Evolutionary conservation across 2,888 invertebrate genomes (phyloP), one percentile per base, ranked within the genome.

Genomic region (Tyria jacobaeae): DNA sequence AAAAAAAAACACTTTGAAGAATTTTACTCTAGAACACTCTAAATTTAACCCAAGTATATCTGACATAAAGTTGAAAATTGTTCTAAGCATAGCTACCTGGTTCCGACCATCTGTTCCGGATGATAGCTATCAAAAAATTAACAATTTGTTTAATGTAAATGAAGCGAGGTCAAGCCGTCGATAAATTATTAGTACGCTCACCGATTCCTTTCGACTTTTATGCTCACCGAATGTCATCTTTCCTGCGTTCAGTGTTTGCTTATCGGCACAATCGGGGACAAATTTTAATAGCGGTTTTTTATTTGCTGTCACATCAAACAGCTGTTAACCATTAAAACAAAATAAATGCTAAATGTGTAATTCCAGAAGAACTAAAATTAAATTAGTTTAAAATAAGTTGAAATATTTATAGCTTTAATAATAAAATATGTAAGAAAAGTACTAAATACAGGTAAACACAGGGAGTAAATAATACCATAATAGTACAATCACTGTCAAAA

Each of bases 81-180:
- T 15, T 35, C 64, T 60, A 17, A 4, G 25, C 37, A 12, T 31
- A 59, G 56, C 66, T 77, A 67, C 77, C 72, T 78, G 80, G 76
- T 79, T 79, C 68, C 68, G 72, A 80, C 91, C 94, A 94, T 91
- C 91, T 94, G 94, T 92, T 92, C 87, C 89, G 87, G 90, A 90
- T 86, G 94, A 93, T 92, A 86, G 89, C 87, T 92, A 94, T 93
- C 93, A 87, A 92, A 91, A 92, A 94, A 93, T 94, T 93, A 93
- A 94, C 92, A 94, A 94, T 94, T 94, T 94, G 93, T 94, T 93
- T 92, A 93, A 94, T 91, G 90, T 89, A 92, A 94, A 94, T 92
- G 90, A 91, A 88, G 86, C 87, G 89, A 88, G 89, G 89, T 89
- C 89, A 90, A 87, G 85, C 82, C 81, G 78, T 87, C 89, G 86